phyloP scores from a whole-genome alignment of 2,113 vertebrate genomes.

The Oryzias curvinotus region DNA sequence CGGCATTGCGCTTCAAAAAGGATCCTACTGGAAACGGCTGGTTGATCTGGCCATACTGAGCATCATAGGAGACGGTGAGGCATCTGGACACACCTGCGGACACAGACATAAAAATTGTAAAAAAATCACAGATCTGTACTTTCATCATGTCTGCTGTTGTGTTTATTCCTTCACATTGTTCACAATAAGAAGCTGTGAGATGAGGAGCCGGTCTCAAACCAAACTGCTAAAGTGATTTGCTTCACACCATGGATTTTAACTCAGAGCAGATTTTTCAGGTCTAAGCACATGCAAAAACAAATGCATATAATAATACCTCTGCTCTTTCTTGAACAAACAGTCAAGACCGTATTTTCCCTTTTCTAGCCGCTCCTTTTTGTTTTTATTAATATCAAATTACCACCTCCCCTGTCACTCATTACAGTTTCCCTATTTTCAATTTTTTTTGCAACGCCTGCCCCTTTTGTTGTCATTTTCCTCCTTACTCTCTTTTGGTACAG shows the following conservation, averaged over 20 bases:
- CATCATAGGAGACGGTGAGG: constrained; percentile 95
- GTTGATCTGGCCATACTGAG: constrained; percentile 95
- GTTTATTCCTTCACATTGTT: constrained; percentile 61
- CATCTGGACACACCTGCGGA: neutral
- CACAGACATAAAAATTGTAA: too few species aligned
- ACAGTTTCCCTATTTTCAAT: constrained; percentile 8
- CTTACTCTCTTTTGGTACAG: neutral
- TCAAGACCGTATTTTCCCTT: constrained; percentile 38
- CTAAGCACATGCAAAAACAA: constrained; percentile 8
- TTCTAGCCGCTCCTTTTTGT: constrained; percentile 23
- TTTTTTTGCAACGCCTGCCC: neutral
- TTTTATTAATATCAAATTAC: constrained; percentile 28
- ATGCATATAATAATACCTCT: constrained; percentile 45
- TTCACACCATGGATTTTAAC: constrained; percentile 44
- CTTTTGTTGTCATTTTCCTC: constrained; percentile 1
- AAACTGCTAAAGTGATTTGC: constrained; percentile 47
- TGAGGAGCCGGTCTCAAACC: constrained; percentile 52
- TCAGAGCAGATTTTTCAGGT: constrained; percentile 28
- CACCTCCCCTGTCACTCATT: neutral
- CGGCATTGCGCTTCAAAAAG: constrained; percentile 96
- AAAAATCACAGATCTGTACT: too few species aligned
- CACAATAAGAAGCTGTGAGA: constrained; percentile 65
- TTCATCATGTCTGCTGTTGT: constrained; percentile 20
- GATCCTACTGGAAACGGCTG: constrained; percentile 95
- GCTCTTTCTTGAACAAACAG: constrained; percentile 50